Evolutionary conservation across 2,113 vertebrate species (phyloP).

Genomic region (Tyto alba): DNA sequence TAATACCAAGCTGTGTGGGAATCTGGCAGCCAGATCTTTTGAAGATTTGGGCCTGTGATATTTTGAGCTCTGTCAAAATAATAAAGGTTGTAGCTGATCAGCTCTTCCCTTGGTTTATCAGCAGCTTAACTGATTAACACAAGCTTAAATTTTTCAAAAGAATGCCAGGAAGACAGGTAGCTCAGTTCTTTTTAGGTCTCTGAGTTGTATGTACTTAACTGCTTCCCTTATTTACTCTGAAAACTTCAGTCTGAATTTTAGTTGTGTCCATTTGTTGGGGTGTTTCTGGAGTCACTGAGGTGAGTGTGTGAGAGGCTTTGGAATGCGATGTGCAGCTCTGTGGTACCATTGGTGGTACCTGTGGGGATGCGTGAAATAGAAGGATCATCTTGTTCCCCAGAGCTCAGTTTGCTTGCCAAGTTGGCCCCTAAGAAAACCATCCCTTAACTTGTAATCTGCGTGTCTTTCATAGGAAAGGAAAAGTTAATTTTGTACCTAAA

Average conservation of each 20-base stretch:
- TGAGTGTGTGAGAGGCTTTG: not conserved
- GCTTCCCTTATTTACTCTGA: not conserved
- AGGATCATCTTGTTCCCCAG: not conserved
- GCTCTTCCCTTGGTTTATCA: not conserved
- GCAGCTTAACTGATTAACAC: not conserved
- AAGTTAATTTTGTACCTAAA: not conserved
- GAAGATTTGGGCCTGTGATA: not conserved
- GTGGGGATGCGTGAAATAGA: not conserved
- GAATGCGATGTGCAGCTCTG: not conserved
- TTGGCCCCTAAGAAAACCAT: not conserved
- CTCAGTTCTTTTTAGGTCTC: not conserved
- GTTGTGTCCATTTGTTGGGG: not conserved
- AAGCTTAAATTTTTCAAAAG: not conserved
- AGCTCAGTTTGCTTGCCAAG: not conserved
- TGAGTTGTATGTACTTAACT: not conserved
- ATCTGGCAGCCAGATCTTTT: not conserved
- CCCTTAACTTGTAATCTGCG: not conserved
- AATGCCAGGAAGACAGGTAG: not conserved
- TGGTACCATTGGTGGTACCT: not conserved
- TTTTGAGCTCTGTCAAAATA: not conserved
- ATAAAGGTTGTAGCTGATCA: not conserved
- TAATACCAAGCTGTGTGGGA: not conserved
- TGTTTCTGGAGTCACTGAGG: not conserved
- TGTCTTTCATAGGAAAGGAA: not conserved
- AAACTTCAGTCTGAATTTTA: not conserved